A percentile compares a stretch with the other conserved stretches of the same genome.
Evolutionary conservation across 2,888 invertebrate genomes (phyloP).

Genomic region (Melieria crassipennis): DNA sequence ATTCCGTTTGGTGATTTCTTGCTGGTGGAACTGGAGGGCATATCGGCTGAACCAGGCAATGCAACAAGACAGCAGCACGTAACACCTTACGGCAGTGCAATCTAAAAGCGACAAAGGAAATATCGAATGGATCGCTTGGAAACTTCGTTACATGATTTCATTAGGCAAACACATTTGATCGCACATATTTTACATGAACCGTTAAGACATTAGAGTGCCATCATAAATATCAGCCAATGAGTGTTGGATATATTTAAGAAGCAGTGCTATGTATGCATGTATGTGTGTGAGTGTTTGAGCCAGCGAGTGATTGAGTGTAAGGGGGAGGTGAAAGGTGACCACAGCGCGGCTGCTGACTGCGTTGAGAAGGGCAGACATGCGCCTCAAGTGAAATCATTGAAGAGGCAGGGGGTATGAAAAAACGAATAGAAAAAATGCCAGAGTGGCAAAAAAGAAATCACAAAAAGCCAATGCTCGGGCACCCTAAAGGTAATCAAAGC

Average conservation of each 20-base stretch:
- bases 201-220: conserved; percentile 35
- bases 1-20: no score
- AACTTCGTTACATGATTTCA: neutral
- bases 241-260: neutral
- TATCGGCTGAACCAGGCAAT: no score
- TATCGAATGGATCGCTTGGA: conserved; percentile 15
- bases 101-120: conserved; percentile 18
- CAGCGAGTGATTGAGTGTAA: neutral
- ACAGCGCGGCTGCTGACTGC: no score
- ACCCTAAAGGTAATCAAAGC: conserved; percentile 11
- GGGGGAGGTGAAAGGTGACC: no score
- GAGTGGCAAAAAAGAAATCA: conserved; percentile 8
- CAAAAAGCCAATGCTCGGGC: conserved; percentile 6
- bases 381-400: conserved; percentile 23
- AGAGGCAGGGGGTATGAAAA: neutral
- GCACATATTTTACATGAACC: conserved; percentile 11
- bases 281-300: neutral
- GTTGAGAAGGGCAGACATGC: conserved; percentile 10
- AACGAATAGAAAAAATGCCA: conserved; percentile 17
- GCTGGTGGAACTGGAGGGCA: no score
- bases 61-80: neutral
- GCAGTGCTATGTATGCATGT: neutral
- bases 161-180: no score
- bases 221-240: conserved; percentile 31
- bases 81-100: conserved; percentile 27